Evolutionary conservation across 1,140 invertebrate species (phyloP).

Genomic region (Gonatopus flavifemur): DNA sequence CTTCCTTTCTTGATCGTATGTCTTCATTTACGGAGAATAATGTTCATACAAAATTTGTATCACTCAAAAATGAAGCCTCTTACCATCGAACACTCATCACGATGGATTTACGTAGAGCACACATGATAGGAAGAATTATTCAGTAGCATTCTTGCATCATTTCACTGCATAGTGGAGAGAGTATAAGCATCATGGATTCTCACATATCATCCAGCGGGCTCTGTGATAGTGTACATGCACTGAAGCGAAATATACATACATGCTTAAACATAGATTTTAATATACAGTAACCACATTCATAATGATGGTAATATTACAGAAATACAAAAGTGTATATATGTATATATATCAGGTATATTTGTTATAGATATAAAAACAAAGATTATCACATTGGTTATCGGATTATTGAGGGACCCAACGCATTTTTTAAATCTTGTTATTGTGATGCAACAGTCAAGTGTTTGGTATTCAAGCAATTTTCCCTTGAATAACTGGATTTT

Average conservation of each 20-base stretch:
- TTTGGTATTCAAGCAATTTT: too few species aligned
- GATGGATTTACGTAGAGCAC: conserved; percentile 39
- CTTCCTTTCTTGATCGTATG: too few species aligned
- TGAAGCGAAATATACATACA: conserved; percentile 46
- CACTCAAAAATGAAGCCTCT: conserved; percentile 34
- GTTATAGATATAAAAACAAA: too few species aligned
- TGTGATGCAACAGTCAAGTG: too few species aligned
- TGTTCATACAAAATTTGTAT: too few species aligned
- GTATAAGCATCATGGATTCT: conserved; percentile 44
- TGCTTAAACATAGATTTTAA: conserved; percentile 49
- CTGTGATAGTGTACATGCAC: conserved; percentile 46
- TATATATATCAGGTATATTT: too few species aligned
- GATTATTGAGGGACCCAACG: too few species aligned
- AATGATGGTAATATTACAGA: conserved; percentile 8
- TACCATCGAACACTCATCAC: conserved; percentile 41
- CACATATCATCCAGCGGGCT: conserved; percentile 38
- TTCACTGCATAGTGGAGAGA: conserved; percentile 33
- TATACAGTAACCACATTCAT: conserved; percentile 33
- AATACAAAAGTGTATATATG: too few species aligned
- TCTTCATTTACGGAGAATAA: too few species aligned
- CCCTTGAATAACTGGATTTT: too few species aligned
- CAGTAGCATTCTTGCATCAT: conserved; percentile 38
- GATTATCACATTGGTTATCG: too few species aligned
- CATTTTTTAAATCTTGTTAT: too few species aligned
- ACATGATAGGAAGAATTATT: conserved; percentile 35